Conservation (phyloP, 2,797 vertebrate genomes). For the Scolopax rusticola region DNA sequence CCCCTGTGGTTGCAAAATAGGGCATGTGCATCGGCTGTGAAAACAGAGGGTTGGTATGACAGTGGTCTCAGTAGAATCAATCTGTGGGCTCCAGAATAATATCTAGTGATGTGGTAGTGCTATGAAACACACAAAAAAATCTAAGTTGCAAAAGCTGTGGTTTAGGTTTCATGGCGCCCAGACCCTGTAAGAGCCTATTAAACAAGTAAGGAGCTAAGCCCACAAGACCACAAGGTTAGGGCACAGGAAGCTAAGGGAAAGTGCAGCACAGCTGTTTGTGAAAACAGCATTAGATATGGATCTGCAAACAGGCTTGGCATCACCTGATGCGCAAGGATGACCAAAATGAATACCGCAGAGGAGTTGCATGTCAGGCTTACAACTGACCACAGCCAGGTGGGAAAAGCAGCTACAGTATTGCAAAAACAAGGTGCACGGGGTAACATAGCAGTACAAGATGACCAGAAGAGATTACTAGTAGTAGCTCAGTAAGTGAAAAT, state of each 20-base stretch:
- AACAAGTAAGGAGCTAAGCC: neutral
- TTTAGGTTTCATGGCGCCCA: neutral
- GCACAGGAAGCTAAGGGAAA: neutral
- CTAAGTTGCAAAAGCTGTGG: neutral
- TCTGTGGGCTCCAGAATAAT: neutral
- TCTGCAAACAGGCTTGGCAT: constrained; percentile 13
- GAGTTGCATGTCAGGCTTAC: neutral
- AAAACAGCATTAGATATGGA: neutral
- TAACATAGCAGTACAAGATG: neutral
- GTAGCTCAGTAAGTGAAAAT: neutral
- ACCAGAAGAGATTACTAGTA: neutral
- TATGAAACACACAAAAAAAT: neutral
- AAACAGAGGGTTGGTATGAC: neutral
- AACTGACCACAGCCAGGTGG: neutral
- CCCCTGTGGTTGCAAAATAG: neutral
- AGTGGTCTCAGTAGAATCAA: neutral
- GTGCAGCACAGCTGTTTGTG: neutral
- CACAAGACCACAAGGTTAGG: neutral
- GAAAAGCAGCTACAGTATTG: neutral
- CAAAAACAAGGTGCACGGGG: neutral
- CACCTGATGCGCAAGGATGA: neutral
- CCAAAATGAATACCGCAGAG: neutral
- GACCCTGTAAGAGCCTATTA: neutral
- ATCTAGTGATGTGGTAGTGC: neutral
- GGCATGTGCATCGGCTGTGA: neutral